Percentiles rank a stretch among this genome's conserved stretches.
Evolutionary conservation across 2,113 vertebrate genomes (phyloP).

Genomic region (Nothocercus nigrocapillus): DNA sequence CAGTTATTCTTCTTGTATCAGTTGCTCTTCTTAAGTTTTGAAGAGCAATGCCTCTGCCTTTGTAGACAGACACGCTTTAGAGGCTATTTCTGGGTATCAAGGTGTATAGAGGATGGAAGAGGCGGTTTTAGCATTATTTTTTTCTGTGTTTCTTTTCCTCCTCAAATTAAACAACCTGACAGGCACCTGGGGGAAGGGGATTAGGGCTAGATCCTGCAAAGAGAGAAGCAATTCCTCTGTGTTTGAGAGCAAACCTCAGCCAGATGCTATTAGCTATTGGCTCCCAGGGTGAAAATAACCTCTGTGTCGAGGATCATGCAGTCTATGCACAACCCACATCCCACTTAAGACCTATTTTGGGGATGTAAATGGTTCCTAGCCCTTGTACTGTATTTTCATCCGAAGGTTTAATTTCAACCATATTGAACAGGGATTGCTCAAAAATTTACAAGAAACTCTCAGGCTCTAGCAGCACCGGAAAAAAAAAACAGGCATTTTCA

Average conservation of each 20-base stretch:
- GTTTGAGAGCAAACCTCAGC: neutral
- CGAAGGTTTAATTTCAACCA: slow-evolving; percentile 20
- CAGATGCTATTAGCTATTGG: slow-evolving; percentile 7
- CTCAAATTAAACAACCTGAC: neutral
- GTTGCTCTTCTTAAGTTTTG: neutral
- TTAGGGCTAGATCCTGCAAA: neutral
- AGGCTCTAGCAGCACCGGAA: neutral
- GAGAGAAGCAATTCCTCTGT: neutral
- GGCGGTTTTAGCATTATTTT: neutral
- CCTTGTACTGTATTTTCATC: slow-evolving; percentile 9
- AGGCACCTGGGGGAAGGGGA: neutral
- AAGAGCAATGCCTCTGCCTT: neutral
- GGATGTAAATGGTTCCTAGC: slow-evolving; percentile 2
- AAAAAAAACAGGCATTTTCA: neutral
- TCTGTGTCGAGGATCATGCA: neutral
- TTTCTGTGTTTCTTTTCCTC: neutral
- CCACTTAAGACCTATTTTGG: slow-evolving; percentile 58
- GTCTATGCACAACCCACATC: neutral
- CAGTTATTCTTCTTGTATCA: neutral
- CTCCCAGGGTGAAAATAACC: slow-evolving; percentile 50
- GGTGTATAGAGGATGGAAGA: neutral
- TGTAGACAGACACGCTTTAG: neutral
- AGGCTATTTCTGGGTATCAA: neutral
- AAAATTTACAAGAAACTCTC: neutral
- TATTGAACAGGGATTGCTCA: neutral